Conservation (phyloP, 2,797 vertebrate species). For the Monodelphis domestica region DNA sequence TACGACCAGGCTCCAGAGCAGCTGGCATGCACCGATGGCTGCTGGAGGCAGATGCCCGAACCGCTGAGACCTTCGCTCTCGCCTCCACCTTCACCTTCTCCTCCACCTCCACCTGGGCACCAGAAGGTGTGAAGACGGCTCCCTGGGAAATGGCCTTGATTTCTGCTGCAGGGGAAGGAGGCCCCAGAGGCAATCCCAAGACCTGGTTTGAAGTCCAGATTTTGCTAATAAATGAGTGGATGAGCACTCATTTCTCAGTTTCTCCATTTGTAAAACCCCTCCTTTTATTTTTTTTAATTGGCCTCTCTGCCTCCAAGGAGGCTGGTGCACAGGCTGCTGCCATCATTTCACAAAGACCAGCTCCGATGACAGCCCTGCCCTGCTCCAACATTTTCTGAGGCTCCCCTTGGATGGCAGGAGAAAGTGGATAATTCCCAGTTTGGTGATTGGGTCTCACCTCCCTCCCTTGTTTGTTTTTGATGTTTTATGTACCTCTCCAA, state of each 20-base stretch:
- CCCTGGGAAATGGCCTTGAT: not conserved
- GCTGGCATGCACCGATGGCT: slow-evolving; percentile 92
- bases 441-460: not conserved
- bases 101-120: not conserved
- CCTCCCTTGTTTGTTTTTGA: not conserved
- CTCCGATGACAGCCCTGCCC: not conserved
- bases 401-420: not conserved
- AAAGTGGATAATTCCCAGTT: not conserved
- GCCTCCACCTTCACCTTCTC: not conserved
- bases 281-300: too few relatives aligned
- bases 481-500: not conserved
- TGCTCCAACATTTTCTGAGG: not conserved
- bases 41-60: slow-evolving; percentile 91
- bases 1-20: slow-evolving; percentile 91
- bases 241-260: not conserved
- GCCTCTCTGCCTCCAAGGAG: not conserved
- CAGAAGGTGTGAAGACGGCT: not conserved
- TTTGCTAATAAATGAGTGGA: not conserved
- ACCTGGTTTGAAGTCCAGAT: not conserved
- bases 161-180: not conserved
- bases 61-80: slow-evolving; percentile 40
- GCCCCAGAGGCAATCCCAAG: not conserved
- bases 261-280: not conserved
- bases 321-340: not conserved
- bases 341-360: not conserved